Evolutionary conservation across 2,113 vertebrate genomes (phyloP).

Genomic region (Argyrosomus japonicus): DNA sequence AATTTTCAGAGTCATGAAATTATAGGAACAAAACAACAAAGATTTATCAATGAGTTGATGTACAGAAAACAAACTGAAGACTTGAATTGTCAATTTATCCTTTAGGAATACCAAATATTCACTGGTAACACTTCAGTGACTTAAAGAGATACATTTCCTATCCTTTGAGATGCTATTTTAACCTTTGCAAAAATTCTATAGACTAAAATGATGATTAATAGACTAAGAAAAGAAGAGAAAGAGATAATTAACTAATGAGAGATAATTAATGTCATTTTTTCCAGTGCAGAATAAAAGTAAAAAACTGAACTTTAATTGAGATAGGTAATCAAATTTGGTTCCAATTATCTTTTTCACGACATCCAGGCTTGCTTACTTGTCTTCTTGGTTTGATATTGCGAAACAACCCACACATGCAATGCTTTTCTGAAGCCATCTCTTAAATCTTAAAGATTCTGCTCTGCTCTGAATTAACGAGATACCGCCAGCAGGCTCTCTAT

Average conservation of each 20-base stretch:
- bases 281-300: background rate
- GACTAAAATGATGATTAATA: background rate
- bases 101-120: too few relatives aligned
- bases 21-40: background rate
- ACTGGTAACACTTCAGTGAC: background rate
- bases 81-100: background rate
- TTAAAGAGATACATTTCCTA: background rate
- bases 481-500: too few relatives aligned
- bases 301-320: background rate
- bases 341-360: background rate
- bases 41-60: background rate
- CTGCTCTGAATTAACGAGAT: too few relatives aligned
- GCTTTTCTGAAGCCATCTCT: background rate
- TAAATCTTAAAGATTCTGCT: background rate
- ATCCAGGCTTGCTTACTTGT: background rate
- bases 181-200: background rate
- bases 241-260: background rate
- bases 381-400: background rate
- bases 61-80: background rate
- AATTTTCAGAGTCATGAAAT: background rate
- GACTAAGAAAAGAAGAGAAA: background rate
- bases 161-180: too few relatives aligned
- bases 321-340: background rate
- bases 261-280: background rate
- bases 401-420: background rate